Evolutionary conservation across 1,140 invertebrate genomes (phyloP), one percentile per base, ranked within the genome.

Genomic region (Drosophila ohnishii): DNA sequence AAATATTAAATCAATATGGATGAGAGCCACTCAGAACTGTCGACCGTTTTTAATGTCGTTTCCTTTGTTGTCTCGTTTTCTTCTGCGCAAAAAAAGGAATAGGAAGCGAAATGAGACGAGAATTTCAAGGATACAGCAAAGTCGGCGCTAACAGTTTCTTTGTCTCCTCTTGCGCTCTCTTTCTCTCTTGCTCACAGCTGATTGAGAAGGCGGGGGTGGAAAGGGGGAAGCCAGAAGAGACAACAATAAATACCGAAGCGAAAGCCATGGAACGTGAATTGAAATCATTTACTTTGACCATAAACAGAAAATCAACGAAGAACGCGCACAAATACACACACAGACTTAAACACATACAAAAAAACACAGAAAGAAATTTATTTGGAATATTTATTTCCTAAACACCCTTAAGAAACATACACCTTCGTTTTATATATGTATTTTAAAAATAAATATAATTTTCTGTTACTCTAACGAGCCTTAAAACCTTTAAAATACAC

Each of bases 121-220:
- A 76, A 86, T 72, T 75, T 87, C 82, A 87, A 86, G 82, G 82
- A 86, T 86, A 82, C 73, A 77, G 56, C 63, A 59, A 65, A 67
- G 69, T 44, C 50, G 51, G 56, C 45, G 70, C 65, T 71, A 85
- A 86, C 82, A 75, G 82, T 79, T 87, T 79, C 75, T 79, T 86
- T 86, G 75, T 87, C 58, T 65, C 44, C 56, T 34, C 5, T 34
- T 32, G 19, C 14, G 19, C 64, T 14, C 35, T 42, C 45, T 51
- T 45, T 25, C 45, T 44, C 45, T 40, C 47, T 58, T 51, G 62
- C 51, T 56, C 70, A 83, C 80, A 86, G 82, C 82, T 86, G 82
- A 87, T 86, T 86, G 55, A 69, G 58, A 51, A 44, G 16, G 35
- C 6, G 45, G 42, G 65, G 61, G 13, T 78, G 63, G 53, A 22